Percentiles rank a stretch among this genome's conserved stretches.
Evolutionary conservation across 1,140 invertebrate genomes (phyloP).

Genomic region (Leptinotarsa texana): DNA sequence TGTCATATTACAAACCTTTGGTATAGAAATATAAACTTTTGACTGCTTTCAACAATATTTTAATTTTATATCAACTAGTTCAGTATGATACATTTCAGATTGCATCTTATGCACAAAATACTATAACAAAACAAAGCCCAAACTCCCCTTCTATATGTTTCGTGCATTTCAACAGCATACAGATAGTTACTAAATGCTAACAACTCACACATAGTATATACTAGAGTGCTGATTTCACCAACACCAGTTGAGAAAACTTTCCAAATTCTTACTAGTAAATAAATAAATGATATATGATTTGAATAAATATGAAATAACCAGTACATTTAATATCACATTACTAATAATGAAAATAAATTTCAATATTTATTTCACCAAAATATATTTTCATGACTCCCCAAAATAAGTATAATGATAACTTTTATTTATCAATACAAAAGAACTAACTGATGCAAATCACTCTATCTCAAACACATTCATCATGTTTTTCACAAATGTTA

Average conservation of each 20-base stretch:
- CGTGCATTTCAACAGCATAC: slow-evolving; percentile 70
- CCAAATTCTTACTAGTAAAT: too few species aligned
- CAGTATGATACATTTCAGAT: slow-evolving; percentile 38
- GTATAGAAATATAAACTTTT: slow-evolving; percentile 35
- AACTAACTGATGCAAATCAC: too few species aligned
- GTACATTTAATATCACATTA: too few species aligned
- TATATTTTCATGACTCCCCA: too few species aligned
- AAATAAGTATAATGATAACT: too few species aligned
- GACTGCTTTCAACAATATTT: slow-evolving; percentile 33
- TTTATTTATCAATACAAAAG: too few species aligned
- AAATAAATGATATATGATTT: too few species aligned
- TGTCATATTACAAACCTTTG: not conserved
- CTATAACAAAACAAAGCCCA: slow-evolving; percentile 48
- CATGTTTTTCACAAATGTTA: too few species aligned
- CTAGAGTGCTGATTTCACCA: slow-evolving; percentile 16
- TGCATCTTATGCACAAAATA: slow-evolving; percentile 45
- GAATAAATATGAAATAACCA: too few species aligned
- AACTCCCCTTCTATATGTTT: slow-evolving; percentile 68
- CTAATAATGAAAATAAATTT: too few species aligned
- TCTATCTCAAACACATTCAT: too few species aligned
- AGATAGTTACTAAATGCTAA: slow-evolving; percentile 52
- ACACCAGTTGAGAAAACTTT: not conserved
- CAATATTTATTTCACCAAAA: too few species aligned
- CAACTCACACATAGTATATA: slow-evolving; percentile 39
- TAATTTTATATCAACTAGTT: slow-evolving; percentile 23